phyloP scores from a whole-genome alignment of 2,888 invertebrate genomes.

The Hypercompe scribonia region DNA sequence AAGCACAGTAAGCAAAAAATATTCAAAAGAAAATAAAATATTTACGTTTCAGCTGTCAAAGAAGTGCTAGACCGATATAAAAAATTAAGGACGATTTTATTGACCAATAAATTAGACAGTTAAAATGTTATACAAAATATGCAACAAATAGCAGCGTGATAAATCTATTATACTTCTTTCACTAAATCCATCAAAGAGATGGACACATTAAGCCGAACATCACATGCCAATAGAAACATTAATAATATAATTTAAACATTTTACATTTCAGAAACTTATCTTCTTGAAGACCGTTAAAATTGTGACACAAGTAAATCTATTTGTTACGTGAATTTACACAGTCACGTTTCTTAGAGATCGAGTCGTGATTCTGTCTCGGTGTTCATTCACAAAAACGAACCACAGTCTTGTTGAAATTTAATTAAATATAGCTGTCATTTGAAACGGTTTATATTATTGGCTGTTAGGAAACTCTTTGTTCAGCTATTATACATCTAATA shows the following conservation, averaged over 20 bases:
- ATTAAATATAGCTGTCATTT: slow-evolving; percentile 51
- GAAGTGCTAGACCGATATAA: not conserved
- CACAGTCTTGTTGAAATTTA: slow-evolving; percentile 45
- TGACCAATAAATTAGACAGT: slow-evolving; percentile 8
- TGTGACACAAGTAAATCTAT: slow-evolving; percentile 62
- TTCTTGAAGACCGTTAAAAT: slow-evolving; percentile 62
- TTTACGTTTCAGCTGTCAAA: slow-evolving; percentile 3
- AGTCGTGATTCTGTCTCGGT: slow-evolving; percentile 55
- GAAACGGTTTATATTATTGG: slow-evolving; percentile 44
- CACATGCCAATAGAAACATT: slow-evolving; percentile 12
- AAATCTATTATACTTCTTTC: slow-evolving; percentile 9
- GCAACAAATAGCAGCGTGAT: slow-evolving; percentile 1
- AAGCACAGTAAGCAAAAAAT: not conserved
- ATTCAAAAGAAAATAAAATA: slow-evolving; percentile 2
- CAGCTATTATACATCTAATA: slow-evolving; percentile 7
- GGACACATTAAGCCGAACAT: not conserved
- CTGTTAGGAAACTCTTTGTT: slow-evolving; percentile 19
- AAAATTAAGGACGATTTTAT: not conserved
- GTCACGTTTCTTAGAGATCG: slow-evolving; percentile 62
- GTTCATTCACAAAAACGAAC: slow-evolving; percentile 50
- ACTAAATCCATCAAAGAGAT: slow-evolving; percentile 9
- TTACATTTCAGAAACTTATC: slow-evolving; percentile 36
- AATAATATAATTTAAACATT: slow-evolving; percentile 30
- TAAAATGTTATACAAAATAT: slow-evolving; percentile 4
- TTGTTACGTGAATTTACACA: slow-evolving; percentile 51